Percentiles rank a stretch among this genome's conserved stretches.
Evolutionary conservation across 2,888 invertebrate genomes (phyloP).

Genomic region (Chymomyza procnemis): DNA sequence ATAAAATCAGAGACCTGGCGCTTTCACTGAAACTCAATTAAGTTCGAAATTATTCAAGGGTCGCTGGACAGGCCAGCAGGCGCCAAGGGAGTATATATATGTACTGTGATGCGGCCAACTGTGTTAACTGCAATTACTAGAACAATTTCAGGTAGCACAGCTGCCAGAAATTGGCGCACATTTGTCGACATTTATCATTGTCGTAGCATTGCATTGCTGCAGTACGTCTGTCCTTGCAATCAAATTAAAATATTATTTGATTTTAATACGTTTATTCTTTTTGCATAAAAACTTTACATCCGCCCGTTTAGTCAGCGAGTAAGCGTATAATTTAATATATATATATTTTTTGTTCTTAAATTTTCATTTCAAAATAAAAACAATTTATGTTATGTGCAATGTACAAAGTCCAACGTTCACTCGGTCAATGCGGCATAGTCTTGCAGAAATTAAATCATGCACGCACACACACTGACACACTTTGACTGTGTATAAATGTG

Average conservation of each 20-base stretch:
- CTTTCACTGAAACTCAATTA: conserved; percentile 55
- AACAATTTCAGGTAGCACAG: neutral
- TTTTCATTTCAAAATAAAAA: conserved; percentile 54
- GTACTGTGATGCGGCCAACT: neutral
- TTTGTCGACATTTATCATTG: neutral
- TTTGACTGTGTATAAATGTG: neutral
- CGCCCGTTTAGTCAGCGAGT: neutral
- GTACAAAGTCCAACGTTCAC: conserved; percentile 70
- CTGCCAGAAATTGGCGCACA: neutral
- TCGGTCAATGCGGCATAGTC: conserved; percentile 46
- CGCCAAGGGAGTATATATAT: neutral
- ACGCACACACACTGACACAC: conserved; percentile 17
- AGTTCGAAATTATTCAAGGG: conserved; percentile 39
- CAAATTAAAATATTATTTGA: conserved; percentile 25
- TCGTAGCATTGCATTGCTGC: neutral
- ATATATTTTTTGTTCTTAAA: conserved; percentile 31
- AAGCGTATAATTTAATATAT: conserved; percentile 9
- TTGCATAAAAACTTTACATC: neutral
- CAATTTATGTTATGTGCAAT: conserved; percentile 70
- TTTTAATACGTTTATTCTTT: conserved; percentile 30
- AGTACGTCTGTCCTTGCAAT: conserved; percentile 2
- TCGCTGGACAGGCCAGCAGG: conserved; percentile 5
- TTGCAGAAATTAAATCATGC: conserved; percentile 27
- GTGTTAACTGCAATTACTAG: neutral
- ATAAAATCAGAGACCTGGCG: conserved; percentile 26